These are phyloP conservation scores for Panulirus ornatus DNA, from an alignment of 1,140 invertebrate genomes.

Conservation along the genomic window DNA sequence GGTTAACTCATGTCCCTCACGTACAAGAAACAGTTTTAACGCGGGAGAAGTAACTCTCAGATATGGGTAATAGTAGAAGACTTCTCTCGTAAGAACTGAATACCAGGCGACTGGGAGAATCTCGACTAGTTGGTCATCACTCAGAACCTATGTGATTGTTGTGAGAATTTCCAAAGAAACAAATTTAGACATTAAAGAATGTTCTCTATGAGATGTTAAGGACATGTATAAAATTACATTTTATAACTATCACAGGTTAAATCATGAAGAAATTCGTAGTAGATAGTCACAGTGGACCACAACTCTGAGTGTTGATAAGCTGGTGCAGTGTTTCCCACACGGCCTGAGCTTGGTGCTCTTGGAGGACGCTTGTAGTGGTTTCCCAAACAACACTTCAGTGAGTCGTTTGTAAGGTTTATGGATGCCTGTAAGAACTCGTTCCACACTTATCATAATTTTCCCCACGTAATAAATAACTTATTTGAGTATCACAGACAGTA, in stretches of 20 bases:
- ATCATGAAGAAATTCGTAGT: too few relatives aligned
- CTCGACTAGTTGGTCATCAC: neutral
- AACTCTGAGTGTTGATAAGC: neutral
- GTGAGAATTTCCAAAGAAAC: neutral
- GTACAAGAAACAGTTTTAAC: constrained; percentile 10
- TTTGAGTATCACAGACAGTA: neutral
- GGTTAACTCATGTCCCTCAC: constrained; percentile 38
- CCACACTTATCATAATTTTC: neutral
- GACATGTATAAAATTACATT: too few relatives aligned
- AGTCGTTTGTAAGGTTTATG: neutral
- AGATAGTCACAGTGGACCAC: too few relatives aligned
- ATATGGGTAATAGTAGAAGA: neutral
- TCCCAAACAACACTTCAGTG: neutral
- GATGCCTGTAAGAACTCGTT: neutral
- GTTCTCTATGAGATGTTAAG: too few relatives aligned
- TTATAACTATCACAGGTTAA: too few relatives aligned
- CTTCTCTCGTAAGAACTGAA: neutral
- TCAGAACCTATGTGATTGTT: neutral
- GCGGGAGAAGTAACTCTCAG: neutral
- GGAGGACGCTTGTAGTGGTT: neutral
- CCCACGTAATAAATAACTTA: neutral
- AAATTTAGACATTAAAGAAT: too few relatives aligned
- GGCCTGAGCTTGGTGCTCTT: neutral
- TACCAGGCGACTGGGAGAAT: neutral
- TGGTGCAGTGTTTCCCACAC: neutral